A percentile compares a stretch with the other conserved stretches of the same genome.
phyloP scores from a whole-genome alignment of 2,113 vertebrate genomes.

The Engraulis encrasicolus region DNA sequence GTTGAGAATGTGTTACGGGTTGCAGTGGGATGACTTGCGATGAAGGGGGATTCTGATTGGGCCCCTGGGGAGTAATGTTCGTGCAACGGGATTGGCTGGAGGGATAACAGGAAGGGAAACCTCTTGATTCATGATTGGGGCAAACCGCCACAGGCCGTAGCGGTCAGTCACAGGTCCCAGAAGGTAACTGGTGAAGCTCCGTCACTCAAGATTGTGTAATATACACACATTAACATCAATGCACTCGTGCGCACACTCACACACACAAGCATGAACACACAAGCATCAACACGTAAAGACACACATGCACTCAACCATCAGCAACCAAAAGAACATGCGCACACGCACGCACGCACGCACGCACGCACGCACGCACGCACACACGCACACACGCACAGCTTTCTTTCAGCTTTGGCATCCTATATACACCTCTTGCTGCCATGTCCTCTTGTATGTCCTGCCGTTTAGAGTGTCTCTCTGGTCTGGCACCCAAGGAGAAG shows the following conservation, averaged over 20 bases:
- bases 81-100: slow-evolving; percentile 11
- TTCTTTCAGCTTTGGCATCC: slow-evolving; percentile 8
- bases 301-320: not conserved
- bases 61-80: slow-evolving; percentile 8
- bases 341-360: not conserved
- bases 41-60: not conserved
- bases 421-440: slow-evolving; percentile 33
- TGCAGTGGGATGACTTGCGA: not conserved
- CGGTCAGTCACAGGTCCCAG: too few relatives aligned
- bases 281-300: not conserved
- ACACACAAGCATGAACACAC: not conserved
- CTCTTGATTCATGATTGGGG: slow-evolving; percentile 2
- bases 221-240: not conserved
- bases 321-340: too few relatives aligned
- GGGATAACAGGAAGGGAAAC: slow-evolving; percentile 4
- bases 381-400: not conserved
- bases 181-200: not conserved
- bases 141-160: slow-evolving; percentile 27
- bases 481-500: not conserved
- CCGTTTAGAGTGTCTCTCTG: too few relatives aligned
- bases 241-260: not conserved
- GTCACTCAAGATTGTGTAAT: slow-evolving; percentile 10
- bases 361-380: not conserved
- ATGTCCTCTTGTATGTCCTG: not conserved
- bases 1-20: slow-evolving; percentile 15